These are phyloP conservation scores for Macrostomum cliftonense DNA, from an alignment of 2,888 invertebrate genomes.

Conservation along the genomic window DNA sequence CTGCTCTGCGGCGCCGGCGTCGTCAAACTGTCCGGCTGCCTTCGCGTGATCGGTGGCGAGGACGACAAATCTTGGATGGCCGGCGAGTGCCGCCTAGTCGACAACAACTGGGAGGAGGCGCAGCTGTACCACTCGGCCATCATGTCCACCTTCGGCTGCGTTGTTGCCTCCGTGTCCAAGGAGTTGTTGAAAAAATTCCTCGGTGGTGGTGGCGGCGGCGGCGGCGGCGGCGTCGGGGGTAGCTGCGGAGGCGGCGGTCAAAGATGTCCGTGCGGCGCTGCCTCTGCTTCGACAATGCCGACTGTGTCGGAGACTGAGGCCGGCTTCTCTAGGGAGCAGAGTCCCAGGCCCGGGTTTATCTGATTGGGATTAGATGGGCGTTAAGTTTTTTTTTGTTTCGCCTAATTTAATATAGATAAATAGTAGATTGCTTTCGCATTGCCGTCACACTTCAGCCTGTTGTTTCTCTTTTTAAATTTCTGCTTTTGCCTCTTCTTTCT, in stretches of 20 bases:
- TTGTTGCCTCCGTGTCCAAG: conserved; percentile 20
- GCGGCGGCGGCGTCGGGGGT: conserved; percentile 98
- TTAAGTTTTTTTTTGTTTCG: too few species aligned
- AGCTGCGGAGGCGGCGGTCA: conserved; percentile 58
- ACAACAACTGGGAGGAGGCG: conserved; percentile 26
- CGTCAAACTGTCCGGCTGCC: conserved; percentile 27
- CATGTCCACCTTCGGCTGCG: conserved; percentile 33
- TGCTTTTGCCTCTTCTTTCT: too few species aligned
- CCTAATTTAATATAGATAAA: too few species aligned
- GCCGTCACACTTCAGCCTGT: too few species aligned
- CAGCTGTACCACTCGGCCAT: conserved; percentile 27
- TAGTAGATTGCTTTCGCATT: too few species aligned
- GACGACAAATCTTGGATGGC: conserved; percentile 36
- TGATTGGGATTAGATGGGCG: too few species aligned
- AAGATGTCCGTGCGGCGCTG: too few species aligned
- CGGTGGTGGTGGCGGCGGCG: conserved; percentile 94
- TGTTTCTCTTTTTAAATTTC: too few species aligned
- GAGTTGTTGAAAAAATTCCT: conserved; percentile 14
- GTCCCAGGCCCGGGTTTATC: too few species aligned
- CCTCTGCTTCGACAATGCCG: too few species aligned
- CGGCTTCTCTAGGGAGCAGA: too few species aligned
- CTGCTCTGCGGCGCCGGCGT: conserved; percentile 30
- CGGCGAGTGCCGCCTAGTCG: conserved; percentile 25
- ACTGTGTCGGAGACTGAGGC: too few species aligned
- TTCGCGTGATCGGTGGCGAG: conserved; percentile 30